Evolutionary conservation across 2,888 invertebrate species (phyloP).

Genomic region (Noctua pronuba): DNA sequence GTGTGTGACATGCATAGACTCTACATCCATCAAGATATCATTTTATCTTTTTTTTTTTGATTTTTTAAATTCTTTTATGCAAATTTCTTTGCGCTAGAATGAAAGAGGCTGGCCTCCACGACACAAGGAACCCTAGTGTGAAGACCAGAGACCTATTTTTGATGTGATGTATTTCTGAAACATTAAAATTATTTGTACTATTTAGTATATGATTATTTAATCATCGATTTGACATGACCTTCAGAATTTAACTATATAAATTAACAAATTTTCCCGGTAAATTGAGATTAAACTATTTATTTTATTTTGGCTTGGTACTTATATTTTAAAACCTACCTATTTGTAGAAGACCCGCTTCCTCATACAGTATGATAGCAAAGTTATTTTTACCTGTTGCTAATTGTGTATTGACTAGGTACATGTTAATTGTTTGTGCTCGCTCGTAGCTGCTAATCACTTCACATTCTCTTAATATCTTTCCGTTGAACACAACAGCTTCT

Average conservation of each 20-base stretch:
- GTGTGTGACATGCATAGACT: neutral
- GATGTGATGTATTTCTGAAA: too few species aligned
- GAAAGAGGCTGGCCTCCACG: too few species aligned
- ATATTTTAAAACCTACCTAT: slow-evolving; percentile 7
- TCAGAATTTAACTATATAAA: neutral
- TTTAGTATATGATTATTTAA: neutral
- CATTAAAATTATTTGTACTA: too few species aligned
- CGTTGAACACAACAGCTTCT: slow-evolving; percentile 44
- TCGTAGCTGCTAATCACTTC: slow-evolving; percentile 80
- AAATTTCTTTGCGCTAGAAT: too few species aligned
- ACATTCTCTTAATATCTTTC: slow-evolving; percentile 73
- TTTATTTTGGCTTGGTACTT: neutral
- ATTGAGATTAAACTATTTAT: neutral
- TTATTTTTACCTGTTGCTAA: slow-evolving; percentile 74
- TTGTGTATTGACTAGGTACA: slow-evolving; percentile 75
- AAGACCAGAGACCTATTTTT: too few species aligned
- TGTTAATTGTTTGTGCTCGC: slow-evolving; percentile 81
- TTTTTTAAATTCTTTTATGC: neutral
- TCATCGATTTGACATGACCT: slow-evolving; percentile 1
- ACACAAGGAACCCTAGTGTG: too few species aligned
- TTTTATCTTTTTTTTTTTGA: neutral
- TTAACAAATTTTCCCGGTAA: neutral
- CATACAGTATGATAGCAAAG: slow-evolving; percentile 52
- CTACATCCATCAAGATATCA: neutral
- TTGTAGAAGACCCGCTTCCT: slow-evolving; percentile 76